Base-by-base conservation (phyloP, 2,113 vertebrate genomes). In the Gavialis gangeticus region DNA sequence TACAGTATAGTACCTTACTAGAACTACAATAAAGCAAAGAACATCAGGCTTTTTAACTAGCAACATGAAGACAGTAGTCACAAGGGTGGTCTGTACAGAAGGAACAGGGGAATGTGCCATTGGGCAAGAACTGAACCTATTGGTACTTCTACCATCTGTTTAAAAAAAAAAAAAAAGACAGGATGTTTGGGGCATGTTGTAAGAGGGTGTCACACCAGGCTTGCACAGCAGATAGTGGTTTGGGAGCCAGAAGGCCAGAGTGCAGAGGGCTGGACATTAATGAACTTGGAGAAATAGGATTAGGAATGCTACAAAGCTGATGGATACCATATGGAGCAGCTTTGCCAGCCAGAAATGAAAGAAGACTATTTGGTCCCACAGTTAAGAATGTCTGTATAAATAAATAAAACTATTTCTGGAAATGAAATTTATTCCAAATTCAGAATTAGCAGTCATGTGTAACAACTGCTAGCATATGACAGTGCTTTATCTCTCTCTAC, bases 401-500 rank as follows among this genome's bases (percentile, higher is more conserved):
- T 77, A 86, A n/a, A 84, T 71, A 90, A 94, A 84, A 91, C 37
- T 34, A 82, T 75, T 69, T 81, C 71, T 89, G 71, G 66, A 96
- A 96, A 88, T 75, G 27, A 75, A 83, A 79, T 82, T 83, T 63
- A 30, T 94, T 87, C 85, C 91, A 88, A 94, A 91, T 84, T 88
- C 55, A 37, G 86, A 96, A 91, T 94, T 86, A 93, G 78, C 80
- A 87, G 56, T 69, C 73, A 12, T 55, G 64, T 78, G 80, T 79
- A 69, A 87, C 75, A 92, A 86, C 82, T 91, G 62, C 46, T 95
- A 86, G 78, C 85, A 95, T 83, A 94, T 93, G 83, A 75, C 80
- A 86, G 82, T 34, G 88, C 89, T 92, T 66, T 87, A 21, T 82
- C 34, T 34, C 34, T 34, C 34, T 46, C 46, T 46, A 46, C 46